Evolutionary conservation across 2,797 vertebrate species (phyloP).

Genomic region (Huso huso): DNA sequence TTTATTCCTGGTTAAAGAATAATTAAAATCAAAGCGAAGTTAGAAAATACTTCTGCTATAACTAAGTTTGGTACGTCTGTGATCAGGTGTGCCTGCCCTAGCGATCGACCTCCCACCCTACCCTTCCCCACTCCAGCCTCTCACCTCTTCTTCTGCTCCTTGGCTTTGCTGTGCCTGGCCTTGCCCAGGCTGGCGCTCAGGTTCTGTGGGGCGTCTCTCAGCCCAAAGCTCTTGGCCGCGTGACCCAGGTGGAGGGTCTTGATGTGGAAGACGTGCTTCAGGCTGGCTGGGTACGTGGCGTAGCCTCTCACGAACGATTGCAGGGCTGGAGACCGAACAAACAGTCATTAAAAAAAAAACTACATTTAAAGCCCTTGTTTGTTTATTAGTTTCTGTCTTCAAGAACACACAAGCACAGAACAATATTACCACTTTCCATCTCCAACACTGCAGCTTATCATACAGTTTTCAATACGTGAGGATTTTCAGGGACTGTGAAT

Average conservation of each 20-base stretch:
- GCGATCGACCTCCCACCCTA: not conserved
- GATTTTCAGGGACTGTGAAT: too few species aligned
- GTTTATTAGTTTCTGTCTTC: too few species aligned
- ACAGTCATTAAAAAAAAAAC: not conserved
- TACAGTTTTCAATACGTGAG: too few species aligned
- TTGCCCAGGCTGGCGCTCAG: slow-evolving; percentile 34
- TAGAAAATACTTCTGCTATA: too few species aligned
- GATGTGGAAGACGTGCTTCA: slow-evolving; percentile 87
- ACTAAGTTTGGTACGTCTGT: too few species aligned
- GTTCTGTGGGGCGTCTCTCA: slow-evolving; percentile 79
- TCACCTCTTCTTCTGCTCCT: slow-evolving; percentile 42
- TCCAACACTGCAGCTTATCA: too few species aligned
- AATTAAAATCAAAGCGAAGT: too few species aligned
- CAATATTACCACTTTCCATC: too few species aligned
- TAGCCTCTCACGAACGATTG: slow-evolving; percentile 87
- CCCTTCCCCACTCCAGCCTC: not conserved
- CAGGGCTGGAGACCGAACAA: slow-evolving; percentile 59
- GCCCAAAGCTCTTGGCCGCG: slow-evolving; percentile 88
- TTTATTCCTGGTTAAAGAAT: too few species aligned
- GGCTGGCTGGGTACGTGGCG: slow-evolving; percentile 71
- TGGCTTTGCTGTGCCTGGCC: slow-evolving; percentile 36
- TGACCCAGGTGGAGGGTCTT: slow-evolving; percentile 81
- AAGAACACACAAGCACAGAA: too few species aligned
- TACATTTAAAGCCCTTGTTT: not conserved
- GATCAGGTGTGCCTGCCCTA: too few species aligned